Percentiles rank a stretch among this genome's conserved stretches.
These are phyloP conservation scores for Symphodus melops DNA, from an alignment of 2,113 vertebrate species.

Conservation along the genomic window DNA sequence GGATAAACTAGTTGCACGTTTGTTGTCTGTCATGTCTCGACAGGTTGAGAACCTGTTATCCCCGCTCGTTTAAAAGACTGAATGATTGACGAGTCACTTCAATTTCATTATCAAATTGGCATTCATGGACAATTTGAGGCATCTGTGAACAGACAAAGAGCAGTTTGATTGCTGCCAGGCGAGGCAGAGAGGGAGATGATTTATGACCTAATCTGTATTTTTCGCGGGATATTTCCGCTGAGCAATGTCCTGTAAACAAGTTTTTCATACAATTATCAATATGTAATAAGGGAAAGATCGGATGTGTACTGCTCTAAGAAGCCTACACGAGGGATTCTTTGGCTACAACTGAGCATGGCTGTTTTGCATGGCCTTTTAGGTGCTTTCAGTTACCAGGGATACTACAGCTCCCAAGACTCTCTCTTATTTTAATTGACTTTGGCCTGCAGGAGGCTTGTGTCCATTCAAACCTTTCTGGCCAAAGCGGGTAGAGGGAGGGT, in stretches of 20 bases:
- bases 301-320: conserved; percentile 39
- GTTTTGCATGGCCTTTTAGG: conserved; percentile 64
- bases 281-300: conserved; percentile 28
- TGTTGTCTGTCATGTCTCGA: conserved; percentile 22
- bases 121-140: conserved; percentile 60
- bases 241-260: conserved; percentile 36
- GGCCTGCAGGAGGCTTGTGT: conserved; percentile 75
- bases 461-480: conserved; percentile 73
- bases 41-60: conserved; percentile 45
- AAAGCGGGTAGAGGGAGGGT: conserved; percentile 43
- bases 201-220: conserved; percentile 41
- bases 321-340: conserved; percentile 39
- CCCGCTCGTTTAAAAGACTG: conserved; percentile 13
- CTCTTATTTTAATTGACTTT: conserved; percentile 80
- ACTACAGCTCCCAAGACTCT: conserved; percentile 56
- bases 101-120: conserved; percentile 67
- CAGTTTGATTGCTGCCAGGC: conserved; percentile 42
- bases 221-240: conserved; percentile 37
- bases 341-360: conserved; percentile 50
- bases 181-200: conserved; percentile 46
- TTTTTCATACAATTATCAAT: conserved; percentile 31
- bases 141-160: conserved; percentile 66
- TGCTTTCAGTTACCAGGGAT: conserved; percentile 72
- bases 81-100: conserved; percentile 38
- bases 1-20: conserved; percentile 27